Base-by-base conservation (phyloP, 2,113 vertebrate genomes). In the Craseonycteris thonglongyai region DNA sequence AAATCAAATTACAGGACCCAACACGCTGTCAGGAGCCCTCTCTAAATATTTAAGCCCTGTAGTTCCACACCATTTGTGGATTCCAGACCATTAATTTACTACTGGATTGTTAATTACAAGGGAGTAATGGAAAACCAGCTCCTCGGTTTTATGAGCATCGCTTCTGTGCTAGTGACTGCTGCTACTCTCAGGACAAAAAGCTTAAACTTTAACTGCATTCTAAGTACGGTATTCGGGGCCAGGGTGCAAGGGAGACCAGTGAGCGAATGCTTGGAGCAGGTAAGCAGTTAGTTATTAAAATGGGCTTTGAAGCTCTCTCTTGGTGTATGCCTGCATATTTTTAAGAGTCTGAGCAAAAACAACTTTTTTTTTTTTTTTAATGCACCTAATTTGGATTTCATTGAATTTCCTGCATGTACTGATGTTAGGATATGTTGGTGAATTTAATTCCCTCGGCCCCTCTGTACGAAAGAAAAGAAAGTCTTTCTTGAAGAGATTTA, bases 261-360 rank as follows among this genome's bases (percentile, higher is more conserved):
- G 45, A 42, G 72, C 68, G 61, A 69, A 94, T 40, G 81, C 68
- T 92, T 88, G 33, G 47, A 28, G 75, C 91, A 95, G 93, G 95
- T 96, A 96, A 96, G 86, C 0, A 97, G 96, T 98, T 97, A 97
- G 97, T 98, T 96, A 98, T 97, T 98, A 97, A 97, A 97, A 97
- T 59, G 90, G 94, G 91, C 87, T 97, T 97, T 97, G 91, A 95
- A 89, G 88, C 47, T 51, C 45, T 65, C 45, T 80, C 30, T 85
- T 56, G 15, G 78, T 59, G 45, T 91, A 88, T 49, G 96, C 96
- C 88, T 97, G 93, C 84, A 80, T 97, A 97, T 95, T 93, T 93
- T 89, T 96, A 97, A 97, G 78, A 49, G 51, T 94, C 42, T 72
- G 76, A 30, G 54, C 30, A 58, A 42, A 74, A 45, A 63, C 2